Base-by-base conservation (phyloP, 2,888 invertebrate genomes). In the Deroplatys truncata region DNA sequence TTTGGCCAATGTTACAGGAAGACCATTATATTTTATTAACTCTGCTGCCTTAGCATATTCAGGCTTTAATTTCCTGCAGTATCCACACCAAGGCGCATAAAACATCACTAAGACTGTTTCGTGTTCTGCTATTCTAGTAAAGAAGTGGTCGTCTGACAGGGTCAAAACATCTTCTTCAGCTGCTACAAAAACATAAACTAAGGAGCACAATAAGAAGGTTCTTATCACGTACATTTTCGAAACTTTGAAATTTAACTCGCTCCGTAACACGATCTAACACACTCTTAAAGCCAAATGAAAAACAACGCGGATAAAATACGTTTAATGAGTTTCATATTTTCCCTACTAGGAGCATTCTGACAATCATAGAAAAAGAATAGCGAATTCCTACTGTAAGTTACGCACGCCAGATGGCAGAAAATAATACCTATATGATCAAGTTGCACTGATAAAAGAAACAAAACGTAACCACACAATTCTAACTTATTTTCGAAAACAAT, bases 61-160 rank as follows among this genome's bases (percentile, higher is more conserved):
- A 1, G 99, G 99, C 92, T 99, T 99, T 92, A 99, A 94, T 94
- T 97, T 96, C 93, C 99, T 99, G 94, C 99, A 99, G 94, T 99
- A 99, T 90, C 99, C 99, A 94, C 99, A 99, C 98, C 98, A 98
- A 92, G 98, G 98, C 92, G 98, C 98, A 94, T 98, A 98, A 95
- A 98, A 98, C 98, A 98, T 98, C 93, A 98, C 98, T 92, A 98
- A 95, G 91, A 97, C 96, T 90, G 97, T 97, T 92, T 98, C 98
- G 95, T 96, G 96, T 93, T 97, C 96, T 90, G 95, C 94, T 92
- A 98, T 93, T 93, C 95, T 95, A 89, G 95, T 94, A 28, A 95
- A 94, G 93, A 98, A 98, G 94, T 97, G 97, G 29, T 95, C 95
- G 94, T 98, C 98, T 88, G 95, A 95, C 91, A 97, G 94, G 35